Evolutionary conservation across 2,113 vertebrate genomes (phyloP), one percentile per base, ranked within the genome.

Genomic region (Prolemur simus): DNA sequence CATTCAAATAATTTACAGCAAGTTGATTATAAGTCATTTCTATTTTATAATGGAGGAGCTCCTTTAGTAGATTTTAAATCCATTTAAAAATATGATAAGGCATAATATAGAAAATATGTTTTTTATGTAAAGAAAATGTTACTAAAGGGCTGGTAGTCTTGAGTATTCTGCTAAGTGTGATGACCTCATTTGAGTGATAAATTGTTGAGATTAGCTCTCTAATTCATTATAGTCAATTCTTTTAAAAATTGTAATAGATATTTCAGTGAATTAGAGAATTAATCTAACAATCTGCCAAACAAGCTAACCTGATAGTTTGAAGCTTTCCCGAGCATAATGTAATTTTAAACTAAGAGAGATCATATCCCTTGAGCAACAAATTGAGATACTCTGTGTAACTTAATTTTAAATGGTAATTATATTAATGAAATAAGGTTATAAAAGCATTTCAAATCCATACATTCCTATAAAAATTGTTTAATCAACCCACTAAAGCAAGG

Each of bases 231-330:
- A 96, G 94, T 93, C 97, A 95, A 96, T 96, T 97, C 95, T 96
- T 97, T 84, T 82, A 47, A 95, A 98, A 97, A 96, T 76, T 93
- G 88, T 95, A 97, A 97, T 97, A 96, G 97, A 97, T 97, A 96
- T 97, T 97, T 96, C 90, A 96, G 95, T 96, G 96, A 97, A 93
- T 97, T 97, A 97, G 54, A 94, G 37, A 74, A 97, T 86, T 96
- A 95, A 97, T 97, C 95, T 97, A 97, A 88, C 94, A 96, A 91
- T 97, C 96, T 97, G 68, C 60, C 94, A 96, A 97, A 97, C 95
- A 97, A 96, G 73, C 29, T 97, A 97, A 97, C 89, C 96, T 96
- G 97, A 98, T 97, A 96, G 95, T 97, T 96, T 96, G 97, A 97
- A 97, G 92, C 87, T 92, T 97, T 90, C 94, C 91, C 92, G 76